Base-by-base conservation (phyloP, 2,113 vertebrate genomes). In the Sarotherodon lohbergeri region DNA sequence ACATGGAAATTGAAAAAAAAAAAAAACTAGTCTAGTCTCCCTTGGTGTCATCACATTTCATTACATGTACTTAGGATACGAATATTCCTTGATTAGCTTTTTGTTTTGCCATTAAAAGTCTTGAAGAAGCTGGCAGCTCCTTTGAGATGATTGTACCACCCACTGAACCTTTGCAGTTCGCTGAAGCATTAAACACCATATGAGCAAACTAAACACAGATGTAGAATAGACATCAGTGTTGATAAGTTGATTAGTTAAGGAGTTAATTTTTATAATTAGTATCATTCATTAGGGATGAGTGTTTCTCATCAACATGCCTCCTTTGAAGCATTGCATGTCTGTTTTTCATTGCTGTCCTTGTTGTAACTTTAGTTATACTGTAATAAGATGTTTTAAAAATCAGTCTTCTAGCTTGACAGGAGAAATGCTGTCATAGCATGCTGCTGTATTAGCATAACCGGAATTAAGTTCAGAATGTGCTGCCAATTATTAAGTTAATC, bases 101-200 rank as follows among this genome's bases (percentile, higher is more conserved):
- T 66, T 84, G 55, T 81, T 83, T 19, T 34, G 29, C 11, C 48
- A 56, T 85, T 78, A 57, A 24, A 41, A 52, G 36, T 76, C 71
- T 50, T 7, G 71, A 54, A 54, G 55, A 80, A 22, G 55, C 41
- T 36, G 80, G 54, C 86, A 46, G 80, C 68, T 68, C 24, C 68
- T 85, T 43, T 6, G 48, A 88, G 83, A 66, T 66, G 84, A 80
- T 83, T 87, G 19, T 19, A 68, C 84, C 87, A 71, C 90, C 83
- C 81, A 82, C 82, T 73, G 84, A 88, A 84, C 46, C 76, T 68
- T 32, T 8, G 55, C 83, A 24, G 54, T 4, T 48, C 0, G 27
- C 32, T 55, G 8, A 36, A 61, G 76, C 14, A 52, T 46, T 61
- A 11, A 83, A 9, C 59, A 66, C 81, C 19, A 16, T 29, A 22